Evolutionary conservation across 1,140 invertebrate genomes (phyloP).

Genomic region (Cotesia chilonis): DNA sequence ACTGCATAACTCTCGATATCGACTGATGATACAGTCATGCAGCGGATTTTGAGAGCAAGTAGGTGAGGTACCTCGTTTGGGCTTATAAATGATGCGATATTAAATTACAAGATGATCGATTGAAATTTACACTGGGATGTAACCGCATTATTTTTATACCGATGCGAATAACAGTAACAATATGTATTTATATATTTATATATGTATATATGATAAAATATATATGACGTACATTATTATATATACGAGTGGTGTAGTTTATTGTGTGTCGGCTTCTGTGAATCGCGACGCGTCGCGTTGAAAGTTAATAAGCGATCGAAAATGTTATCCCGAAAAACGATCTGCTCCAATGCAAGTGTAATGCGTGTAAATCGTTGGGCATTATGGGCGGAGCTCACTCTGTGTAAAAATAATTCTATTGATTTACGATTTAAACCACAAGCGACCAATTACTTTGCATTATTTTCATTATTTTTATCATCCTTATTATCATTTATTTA

Average conservation of each 20-base stretch:
- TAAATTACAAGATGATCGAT: constrained; percentile 11
- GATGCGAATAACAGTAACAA: too few relatives aligned
- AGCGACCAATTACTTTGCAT: background rate
- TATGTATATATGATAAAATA: too few relatives aligned
- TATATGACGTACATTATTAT: too few relatives aligned
- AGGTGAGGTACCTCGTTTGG: constrained; percentile 1
- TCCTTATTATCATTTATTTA: background rate
- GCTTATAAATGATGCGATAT: constrained; percentile 4
- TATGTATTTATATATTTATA: too few relatives aligned
- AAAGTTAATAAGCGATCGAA: constrained; percentile 34
- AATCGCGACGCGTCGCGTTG: constrained; percentile 13
- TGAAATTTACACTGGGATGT: constrained; percentile 11
- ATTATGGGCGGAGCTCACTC: constrained; percentile 14
- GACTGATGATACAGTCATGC: background rate
- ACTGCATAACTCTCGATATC: background rate
- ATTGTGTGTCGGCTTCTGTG: constrained; percentile 1
- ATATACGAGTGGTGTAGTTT: too few relatives aligned
- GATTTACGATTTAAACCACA: constrained; percentile 24
- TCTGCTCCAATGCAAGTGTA: background rate
- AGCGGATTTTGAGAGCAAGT: background rate
- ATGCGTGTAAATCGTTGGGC: constrained; percentile 24
- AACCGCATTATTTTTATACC: too few relatives aligned
- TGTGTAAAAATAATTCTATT: constrained; percentile 20
- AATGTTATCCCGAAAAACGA: constrained; percentile 7
- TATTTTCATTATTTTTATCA: constrained; percentile 11